Conservation (phyloP, 2,888 invertebrate species). For the Lampropteryx suffumata region DNA sequence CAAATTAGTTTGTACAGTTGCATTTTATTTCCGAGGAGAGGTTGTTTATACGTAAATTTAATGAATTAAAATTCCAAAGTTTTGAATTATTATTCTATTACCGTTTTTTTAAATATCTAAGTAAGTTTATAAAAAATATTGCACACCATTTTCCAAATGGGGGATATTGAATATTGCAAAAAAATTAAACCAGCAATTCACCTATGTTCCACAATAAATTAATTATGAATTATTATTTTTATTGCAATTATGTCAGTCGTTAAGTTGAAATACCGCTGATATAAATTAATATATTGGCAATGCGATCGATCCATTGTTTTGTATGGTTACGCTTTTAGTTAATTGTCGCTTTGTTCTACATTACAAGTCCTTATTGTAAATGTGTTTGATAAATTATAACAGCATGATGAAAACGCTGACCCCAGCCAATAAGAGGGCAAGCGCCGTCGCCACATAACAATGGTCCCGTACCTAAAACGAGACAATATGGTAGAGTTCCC, state of each 20-base stretch:
- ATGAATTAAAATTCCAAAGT: too few relatives aligned
- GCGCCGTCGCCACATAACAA: slow-evolving; percentile 9
- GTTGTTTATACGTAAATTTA: too few relatives aligned
- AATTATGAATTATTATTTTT: too few relatives aligned
- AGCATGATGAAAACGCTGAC: slow-evolving; percentile 14
- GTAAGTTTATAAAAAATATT: too few relatives aligned
- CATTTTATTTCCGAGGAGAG: too few relatives aligned
- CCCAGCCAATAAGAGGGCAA: slow-evolving; percentile 17
- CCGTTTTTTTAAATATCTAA: too few relatives aligned
- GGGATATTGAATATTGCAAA: too few relatives aligned
- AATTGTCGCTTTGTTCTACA: slow-evolving; percentile 3
- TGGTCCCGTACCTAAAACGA: slow-evolving; percentile 20
- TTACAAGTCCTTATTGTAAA: slow-evolving; percentile 1
- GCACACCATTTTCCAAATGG: too few relatives aligned
- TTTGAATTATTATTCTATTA: too few relatives aligned
- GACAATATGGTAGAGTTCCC: slow-evolving; percentile 2
- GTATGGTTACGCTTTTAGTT: slow-evolving; percentile 11
- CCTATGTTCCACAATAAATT: too few relatives aligned
- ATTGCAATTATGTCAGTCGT: background rate
- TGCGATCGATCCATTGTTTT: slow-evolving; percentile 8
- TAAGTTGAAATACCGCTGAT: background rate
- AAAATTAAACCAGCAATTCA: too few relatives aligned
- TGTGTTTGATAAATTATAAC: slow-evolving; percentile 7
- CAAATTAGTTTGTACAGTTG: too few relatives aligned
- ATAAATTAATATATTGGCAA: background rate